phyloP scores from a whole-genome alignment of 2,888 invertebrate genomes.

The Chirona hameri region DNA sequence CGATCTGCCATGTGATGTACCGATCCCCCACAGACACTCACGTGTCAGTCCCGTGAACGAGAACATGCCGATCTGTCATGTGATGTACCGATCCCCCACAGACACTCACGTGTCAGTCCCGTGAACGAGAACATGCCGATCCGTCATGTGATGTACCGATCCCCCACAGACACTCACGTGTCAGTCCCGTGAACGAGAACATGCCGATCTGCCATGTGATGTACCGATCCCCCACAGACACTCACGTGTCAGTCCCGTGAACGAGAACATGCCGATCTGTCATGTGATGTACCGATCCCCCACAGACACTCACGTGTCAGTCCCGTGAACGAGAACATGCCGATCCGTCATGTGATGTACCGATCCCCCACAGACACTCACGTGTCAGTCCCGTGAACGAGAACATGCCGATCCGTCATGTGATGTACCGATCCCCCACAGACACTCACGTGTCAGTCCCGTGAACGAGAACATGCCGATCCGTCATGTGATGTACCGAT shows the following conservation, averaged over 20 bases:
- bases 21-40: conserved; percentile 67
- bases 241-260: conserved; percentile 83
- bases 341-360: conserved; percentile 92
- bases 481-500: conserved; percentile 88
- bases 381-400: conserved; percentile 91
- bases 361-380: conserved; percentile 67
- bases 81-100: conserved; percentile 84
- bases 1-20: conserved; percentile 92
- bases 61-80: conserved; percentile 96
- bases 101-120: conserved; percentile 69
- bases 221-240: conserved; percentile 70
- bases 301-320: conserved; percentile 60
- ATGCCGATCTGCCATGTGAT: conserved; percentile 94
- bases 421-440: conserved; percentile 84
- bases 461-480: conserved; percentile 99
- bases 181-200: conserved; percentile 97
- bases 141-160: conserved; percentile 88
- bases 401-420: conserved; percentile 96
- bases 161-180: conserved; percentile 63
- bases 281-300: conserved; percentile 91
- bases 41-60: conserved; percentile 91
- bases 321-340: conserved; percentile 98
- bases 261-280: conserved; percentile 99
- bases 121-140: conserved; percentile 99
- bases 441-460: conserved; percentile 69